Conservation (phyloP, 2,888 invertebrate genomes). For the Saturnia pavonia region DNA sequence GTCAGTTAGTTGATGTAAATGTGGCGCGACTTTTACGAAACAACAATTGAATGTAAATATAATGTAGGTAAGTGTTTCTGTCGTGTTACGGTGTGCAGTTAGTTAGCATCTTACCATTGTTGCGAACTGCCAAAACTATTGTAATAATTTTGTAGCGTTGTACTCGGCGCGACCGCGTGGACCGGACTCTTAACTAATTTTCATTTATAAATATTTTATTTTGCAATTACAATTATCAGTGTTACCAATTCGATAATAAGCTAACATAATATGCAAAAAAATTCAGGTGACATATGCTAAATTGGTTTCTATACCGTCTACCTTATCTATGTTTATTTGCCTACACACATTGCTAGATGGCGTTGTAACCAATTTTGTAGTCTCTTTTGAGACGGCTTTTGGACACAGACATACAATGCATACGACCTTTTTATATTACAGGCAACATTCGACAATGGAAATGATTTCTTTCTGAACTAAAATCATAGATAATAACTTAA, state of each 20-base stretch:
- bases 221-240: background rate
- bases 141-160: conserved; percentile 71
- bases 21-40: background rate
- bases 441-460: background rate
- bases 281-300: no score
- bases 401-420: background rate
- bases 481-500: background rate
- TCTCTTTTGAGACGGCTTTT: no score
- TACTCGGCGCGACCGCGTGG: conserved; percentile 40
- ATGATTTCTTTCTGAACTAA: background rate
- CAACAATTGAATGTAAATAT: conserved; percentile 66
- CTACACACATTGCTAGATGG: no score
- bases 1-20: conserved; percentile 19
- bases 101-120: conserved; percentile 80
- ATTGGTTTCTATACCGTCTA: no score
- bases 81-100: conserved; percentile 59
- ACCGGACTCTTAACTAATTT: conserved; percentile 19
- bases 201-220: background rate
- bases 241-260: background rate
- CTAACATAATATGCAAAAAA: no score
- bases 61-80: conserved; percentile 62
- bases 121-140: conserved; percentile 80
- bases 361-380: no score
- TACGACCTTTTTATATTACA: background rate
- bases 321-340: no score